A percentile compares a stretch with the other conserved stretches of the same genome.
These are phyloP conservation scores for Lagocephalus sceleratus DNA, from an alignment of 2,797 vertebrate genomes.

Conservation along the genomic window DNA sequence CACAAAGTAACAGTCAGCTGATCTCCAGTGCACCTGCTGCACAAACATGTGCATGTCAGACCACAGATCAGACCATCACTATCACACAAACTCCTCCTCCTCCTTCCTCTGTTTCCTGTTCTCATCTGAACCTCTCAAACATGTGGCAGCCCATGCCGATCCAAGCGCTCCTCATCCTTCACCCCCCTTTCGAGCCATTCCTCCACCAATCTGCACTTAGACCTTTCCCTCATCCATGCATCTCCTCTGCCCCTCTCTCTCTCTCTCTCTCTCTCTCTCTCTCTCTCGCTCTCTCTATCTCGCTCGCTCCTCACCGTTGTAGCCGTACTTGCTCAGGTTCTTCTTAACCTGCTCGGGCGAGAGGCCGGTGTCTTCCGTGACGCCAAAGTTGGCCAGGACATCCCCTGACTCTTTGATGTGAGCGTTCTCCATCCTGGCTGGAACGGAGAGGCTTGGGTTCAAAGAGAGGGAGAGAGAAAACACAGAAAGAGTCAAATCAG, in stretches of 20 bases:
- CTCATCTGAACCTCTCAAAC: too few species aligned
- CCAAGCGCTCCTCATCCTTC: slow-evolving; percentile 9
- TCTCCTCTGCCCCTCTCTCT: slow-evolving; percentile 27
- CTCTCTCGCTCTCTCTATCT: too few species aligned
- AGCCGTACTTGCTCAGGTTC: slow-evolving; percentile 84
- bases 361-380: slow-evolving; percentile 83
- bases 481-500: slow-evolving; percentile 42
- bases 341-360: slow-evolving; percentile 83
- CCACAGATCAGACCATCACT: slow-evolving; percentile 27
- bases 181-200: slow-evolving; percentile 7
- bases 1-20: slow-evolving; percentile 19
- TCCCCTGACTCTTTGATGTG: slow-evolving; percentile 79
- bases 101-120: background rate
- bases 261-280: slow-evolving; percentile 16
- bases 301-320: slow-evolving; percentile 89
- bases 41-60: slow-evolving; percentile 18
- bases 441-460: slow-evolving; percentile 71
- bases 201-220: slow-evolving; percentile 6
- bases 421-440: slow-evolving; percentile 84
- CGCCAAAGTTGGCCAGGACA: slow-evolving; percentile 84
- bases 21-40: slow-evolving; percentile 34
- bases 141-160: too few species aligned
- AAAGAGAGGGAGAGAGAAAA: slow-evolving; percentile 37
- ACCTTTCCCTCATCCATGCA: slow-evolving; percentile 8
- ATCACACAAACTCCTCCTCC: slow-evolving; percentile 12